Base-by-base conservation (phyloP, 1,140 invertebrate genomes). In the Ruditapes philippinarum region DNA sequence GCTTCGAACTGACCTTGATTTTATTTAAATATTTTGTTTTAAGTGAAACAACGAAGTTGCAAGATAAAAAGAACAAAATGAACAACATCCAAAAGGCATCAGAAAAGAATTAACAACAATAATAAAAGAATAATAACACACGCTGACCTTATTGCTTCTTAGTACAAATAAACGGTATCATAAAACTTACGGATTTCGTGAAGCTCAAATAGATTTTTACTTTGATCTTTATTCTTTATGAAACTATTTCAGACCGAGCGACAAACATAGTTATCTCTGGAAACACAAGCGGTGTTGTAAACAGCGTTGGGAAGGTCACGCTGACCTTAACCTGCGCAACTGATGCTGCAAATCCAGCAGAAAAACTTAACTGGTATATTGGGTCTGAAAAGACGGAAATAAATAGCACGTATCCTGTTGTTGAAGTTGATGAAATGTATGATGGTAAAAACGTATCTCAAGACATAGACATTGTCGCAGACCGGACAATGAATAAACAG, bases 251-350 rank as follows among this genome's bases (percentile, higher is more conserved):
- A 78, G 74, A 54, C 36, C 22, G 14, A 0, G 11, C 74, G 4
- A 57, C 74, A 54, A 31, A 54, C 7, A 33, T 54, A 0, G 36
- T 49, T 33, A 33, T 78, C 0, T 4, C 74, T 7, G 74, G 74
- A 0, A 51, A 78, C 33, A 14, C 3, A 0, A 51, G 49, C 54
- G 74, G 42, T 12, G 45, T 49, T 51, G 74, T 78, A 19, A 49
- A 54, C 22, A 36, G 19, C 17, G 7, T 4, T 17, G 45, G 45
- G 17, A 17, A 1, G 12, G 49, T 25, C 31, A 78, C 22, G 0
- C 11, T 78, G 22, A 78, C 74, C 19, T 38, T 78, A 28, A 51
- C 74, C 17, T 78, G 74, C n/a, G n/a, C 42, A 33, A 22, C 45
- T 7, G 36, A 78, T 78, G 25, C 45, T 17, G 74, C 42, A 12